A percentile compares a stretch with the other conserved stretches of the same genome.
Conservation (phyloP, 2,797 vertebrate species). For the Gallinago nigripennis region DNA sequence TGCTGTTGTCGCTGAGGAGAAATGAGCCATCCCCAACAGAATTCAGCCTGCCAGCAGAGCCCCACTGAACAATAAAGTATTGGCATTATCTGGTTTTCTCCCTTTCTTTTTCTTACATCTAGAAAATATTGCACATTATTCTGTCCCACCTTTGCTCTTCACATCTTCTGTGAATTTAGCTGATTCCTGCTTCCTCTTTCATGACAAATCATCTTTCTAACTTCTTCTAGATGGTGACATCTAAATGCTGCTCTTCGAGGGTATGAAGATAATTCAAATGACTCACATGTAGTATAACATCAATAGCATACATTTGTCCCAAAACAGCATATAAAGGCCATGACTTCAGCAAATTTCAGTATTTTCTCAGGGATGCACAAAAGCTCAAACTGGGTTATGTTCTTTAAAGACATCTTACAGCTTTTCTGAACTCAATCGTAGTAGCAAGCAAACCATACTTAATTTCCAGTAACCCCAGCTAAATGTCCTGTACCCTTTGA, state of each 20-base stretch:
- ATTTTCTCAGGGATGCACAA: background rate
- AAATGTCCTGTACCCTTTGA: background rate
- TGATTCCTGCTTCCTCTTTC: background rate
- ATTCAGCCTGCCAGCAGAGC: background rate
- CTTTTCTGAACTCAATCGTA: background rate
- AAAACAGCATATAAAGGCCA: background rate
- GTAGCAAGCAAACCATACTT: background rate
- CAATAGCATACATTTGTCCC: background rate
- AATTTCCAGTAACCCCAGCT: background rate
- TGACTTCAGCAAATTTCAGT: background rate
- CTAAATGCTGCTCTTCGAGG: background rate
- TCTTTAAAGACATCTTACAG: background rate
- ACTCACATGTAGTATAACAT: background rate
- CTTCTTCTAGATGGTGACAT: background rate
- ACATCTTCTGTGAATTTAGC: background rate
- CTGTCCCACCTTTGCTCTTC: background rate
- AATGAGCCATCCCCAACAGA: conserved; percentile 13
- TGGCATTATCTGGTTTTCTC: background rate
- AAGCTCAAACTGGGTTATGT: background rate
- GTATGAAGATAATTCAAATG: background rate
- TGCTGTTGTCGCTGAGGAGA: background rate
- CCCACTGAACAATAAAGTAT: background rate
- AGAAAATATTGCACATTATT: background rate
- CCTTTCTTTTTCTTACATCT: background rate
- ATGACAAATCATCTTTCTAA: background rate